Evolutionary conservation across 2,113 vertebrate species (phyloP).

Genomic region (Mugil cephalus): DNA sequence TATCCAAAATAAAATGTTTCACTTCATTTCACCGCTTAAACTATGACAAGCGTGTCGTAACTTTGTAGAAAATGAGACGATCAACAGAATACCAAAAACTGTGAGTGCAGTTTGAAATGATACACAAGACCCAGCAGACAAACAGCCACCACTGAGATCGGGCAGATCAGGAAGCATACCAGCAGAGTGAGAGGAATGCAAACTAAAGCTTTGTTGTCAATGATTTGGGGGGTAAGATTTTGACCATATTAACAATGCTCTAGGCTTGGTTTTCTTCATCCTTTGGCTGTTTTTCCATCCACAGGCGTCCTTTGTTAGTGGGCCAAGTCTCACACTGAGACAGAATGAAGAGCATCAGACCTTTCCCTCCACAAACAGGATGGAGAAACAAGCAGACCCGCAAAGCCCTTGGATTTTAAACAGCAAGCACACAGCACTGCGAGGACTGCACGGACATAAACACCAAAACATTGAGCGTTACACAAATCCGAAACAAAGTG

Average conservation of each 20-base stretch:
- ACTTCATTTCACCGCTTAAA: not conserved
- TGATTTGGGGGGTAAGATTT: slow-evolving; percentile 51
- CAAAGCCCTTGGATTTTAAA: slow-evolving; percentile 22
- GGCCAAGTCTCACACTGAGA: slow-evolving; percentile 67
- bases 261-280: slow-evolving; percentile 52
- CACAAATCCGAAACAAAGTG: not conserved
- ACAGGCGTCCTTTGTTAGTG: slow-evolving; percentile 74
- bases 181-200: slow-evolving; percentile 59
- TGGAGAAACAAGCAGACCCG: slow-evolving; percentile 46
- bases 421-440: not conserved
- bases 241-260: slow-evolving; percentile 69
- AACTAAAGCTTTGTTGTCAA: slow-evolving; percentile 64
- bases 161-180: slow-evolving; percentile 43
- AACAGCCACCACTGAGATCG: slow-evolving; percentile 46
- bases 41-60: no score
- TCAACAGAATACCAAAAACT: slow-evolving; percentile 1
- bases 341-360: slow-evolving; percentile 50
- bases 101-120: slow-evolving; percentile 26
- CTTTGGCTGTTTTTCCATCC: slow-evolving; percentile 70
- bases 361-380: slow-evolving; percentile 63
- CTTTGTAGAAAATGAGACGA: not conserved
- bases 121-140: slow-evolving; percentile 4
- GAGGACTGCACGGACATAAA: slow-evolving; percentile 8
- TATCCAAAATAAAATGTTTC: slow-evolving; percentile 1
- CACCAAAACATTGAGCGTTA: slow-evolving; percentile 8